These are phyloP conservation scores for Hypolimnas misippus DNA, from an alignment of 2,888 invertebrate genomes.

Conservation along the genomic window DNA sequence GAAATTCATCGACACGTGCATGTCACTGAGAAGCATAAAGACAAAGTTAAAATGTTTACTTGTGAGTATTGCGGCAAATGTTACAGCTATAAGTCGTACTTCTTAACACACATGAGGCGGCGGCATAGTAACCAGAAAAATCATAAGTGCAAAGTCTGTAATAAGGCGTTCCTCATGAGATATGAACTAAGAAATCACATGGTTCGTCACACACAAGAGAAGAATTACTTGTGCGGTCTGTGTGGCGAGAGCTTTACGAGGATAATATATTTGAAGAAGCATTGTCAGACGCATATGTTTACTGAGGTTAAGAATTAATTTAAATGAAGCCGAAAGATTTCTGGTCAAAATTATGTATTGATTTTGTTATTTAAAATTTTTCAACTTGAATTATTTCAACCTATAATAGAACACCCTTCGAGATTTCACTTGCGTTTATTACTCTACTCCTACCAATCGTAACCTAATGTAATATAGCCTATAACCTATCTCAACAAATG, in stretches of 20 bases:
- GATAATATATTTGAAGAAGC: conserved; percentile 47
- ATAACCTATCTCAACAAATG: no score
- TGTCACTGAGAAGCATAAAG: conserved; percentile 52
- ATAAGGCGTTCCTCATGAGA: conserved; percentile 45
- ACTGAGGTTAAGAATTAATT: no score
- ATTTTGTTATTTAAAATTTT: no score
- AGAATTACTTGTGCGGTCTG: conserved; percentile 47
- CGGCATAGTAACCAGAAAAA: conserved; percentile 60
- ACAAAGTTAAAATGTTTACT: conserved; percentile 51
- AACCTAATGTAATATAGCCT: no score
- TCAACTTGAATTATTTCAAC: no score
- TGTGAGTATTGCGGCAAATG: conserved; percentile 62
- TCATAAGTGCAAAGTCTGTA: conserved; percentile 51
- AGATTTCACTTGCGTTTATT: no score
- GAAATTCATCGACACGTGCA: conserved; percentile 56
- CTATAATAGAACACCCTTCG: no score
- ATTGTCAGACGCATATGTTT: conserved; percentile 47
- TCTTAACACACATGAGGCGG: conserved; percentile 64
- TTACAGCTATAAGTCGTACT: conserved; percentile 72
- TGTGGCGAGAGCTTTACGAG: conserved; percentile 53
- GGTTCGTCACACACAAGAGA: conserved; percentile 45
- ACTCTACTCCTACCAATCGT: no score
- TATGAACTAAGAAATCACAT: conserved; percentile 50
- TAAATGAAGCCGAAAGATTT: no score
- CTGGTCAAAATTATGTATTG: no score